Conservation (phyloP, 2,888 invertebrate species). For the Tineola bisselliella region DNA sequence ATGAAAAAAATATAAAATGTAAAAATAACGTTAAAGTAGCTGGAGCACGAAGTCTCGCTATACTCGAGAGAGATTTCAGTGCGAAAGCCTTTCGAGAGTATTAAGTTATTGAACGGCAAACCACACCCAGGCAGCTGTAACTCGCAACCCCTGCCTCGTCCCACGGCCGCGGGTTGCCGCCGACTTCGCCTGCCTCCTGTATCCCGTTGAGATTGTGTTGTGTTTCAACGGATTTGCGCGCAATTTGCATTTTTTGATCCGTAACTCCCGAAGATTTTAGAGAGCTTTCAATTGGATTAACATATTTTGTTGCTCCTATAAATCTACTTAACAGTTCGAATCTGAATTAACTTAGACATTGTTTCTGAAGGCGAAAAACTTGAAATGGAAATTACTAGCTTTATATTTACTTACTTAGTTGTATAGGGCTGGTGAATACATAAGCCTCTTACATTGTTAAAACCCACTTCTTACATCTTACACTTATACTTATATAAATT, state of each 20-base stretch:
- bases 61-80: conserved; percentile 59
- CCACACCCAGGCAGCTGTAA: conserved; percentile 64
- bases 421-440: neutral
- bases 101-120: conserved; percentile 70
- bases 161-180: conserved; percentile 13
- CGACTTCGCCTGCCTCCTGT: neutral
- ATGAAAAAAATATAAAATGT: conserved; percentile 5
- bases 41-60: conserved; percentile 28
- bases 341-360: conserved; percentile 18
- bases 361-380: neutral
- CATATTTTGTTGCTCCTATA: conserved; percentile 22
- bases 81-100: conserved; percentile 67
- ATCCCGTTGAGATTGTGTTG: conserved; percentile 24
- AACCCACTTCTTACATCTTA: no score
- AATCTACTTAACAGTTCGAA: conserved; percentile 23
- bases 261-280: conserved; percentile 19
- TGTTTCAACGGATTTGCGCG: conserved; percentile 32
- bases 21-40: conserved; percentile 26
- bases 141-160: conserved; percentile 25
- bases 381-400: neutral
- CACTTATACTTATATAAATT: no score
- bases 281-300: conserved; percentile 31
- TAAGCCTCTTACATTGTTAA: neutral
- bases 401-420: neutral
- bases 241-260: conserved; percentile 41